Conservation (phyloP, 1,140 invertebrate genomes). For the Gonioctena quinquepunctata region DNA sequence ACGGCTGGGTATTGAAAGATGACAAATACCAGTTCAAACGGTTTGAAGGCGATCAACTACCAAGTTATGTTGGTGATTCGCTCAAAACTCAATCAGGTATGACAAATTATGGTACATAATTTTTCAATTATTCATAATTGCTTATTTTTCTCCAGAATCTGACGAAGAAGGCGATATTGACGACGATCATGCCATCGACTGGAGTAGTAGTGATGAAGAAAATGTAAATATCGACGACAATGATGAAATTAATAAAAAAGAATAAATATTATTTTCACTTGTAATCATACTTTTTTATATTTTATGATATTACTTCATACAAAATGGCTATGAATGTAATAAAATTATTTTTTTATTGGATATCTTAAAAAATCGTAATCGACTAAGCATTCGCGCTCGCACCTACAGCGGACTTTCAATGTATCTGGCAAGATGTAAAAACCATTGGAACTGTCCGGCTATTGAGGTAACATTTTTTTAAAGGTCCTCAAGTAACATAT, state of each 20-base stretch:
- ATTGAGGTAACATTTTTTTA: no score
- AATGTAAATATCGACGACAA: conserved; percentile 11
- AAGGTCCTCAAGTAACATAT: no score
- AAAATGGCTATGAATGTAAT: conserved; percentile 10
- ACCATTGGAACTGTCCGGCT: conserved; percentile 3
- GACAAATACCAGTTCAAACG: no score
- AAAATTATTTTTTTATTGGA: conserved; percentile 6
- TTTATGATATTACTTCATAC: background rate
- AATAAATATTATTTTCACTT: background rate
- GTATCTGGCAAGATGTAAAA: conserved; percentile 1
- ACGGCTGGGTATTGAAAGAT: no score
- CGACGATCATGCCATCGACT: conserved; percentile 7
- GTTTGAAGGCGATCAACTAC: no score
- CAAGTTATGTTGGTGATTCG: no score
- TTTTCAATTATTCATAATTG: conserved; percentile 6
- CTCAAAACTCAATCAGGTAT: background rate
- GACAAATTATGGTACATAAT: conserved; percentile 9
- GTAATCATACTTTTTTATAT: conserved; percentile 1
- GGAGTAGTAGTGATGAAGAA: conserved; percentile 10
- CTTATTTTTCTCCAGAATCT: conserved; percentile 5
- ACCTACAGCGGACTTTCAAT: background rate
- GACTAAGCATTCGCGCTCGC: conserved; percentile 1
- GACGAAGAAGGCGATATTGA: conserved; percentile 13
- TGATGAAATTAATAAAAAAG: background rate
- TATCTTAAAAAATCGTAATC: conserved; percentile 9